A percentile compares a stretch with the other conserved stretches of the same genome.
Evolutionary conservation across 2,888 invertebrate species (phyloP).

Genomic region (Melipona beecheii): DNA sequence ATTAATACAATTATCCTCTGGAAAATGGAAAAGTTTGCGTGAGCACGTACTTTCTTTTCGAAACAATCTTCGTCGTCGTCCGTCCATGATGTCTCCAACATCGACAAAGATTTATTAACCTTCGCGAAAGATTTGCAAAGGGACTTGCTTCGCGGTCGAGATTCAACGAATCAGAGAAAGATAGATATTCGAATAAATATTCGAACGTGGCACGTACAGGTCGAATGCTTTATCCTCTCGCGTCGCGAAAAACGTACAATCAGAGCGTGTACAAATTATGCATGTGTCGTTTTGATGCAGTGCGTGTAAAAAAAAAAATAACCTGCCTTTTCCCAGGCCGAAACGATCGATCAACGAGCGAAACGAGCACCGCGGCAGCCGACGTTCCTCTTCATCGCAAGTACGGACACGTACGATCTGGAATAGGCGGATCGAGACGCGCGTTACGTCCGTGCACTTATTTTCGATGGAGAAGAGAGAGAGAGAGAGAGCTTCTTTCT

Average conservation of each 20-base stretch:
- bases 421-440: conserved; percentile 35
- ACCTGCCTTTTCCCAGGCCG: conserved; percentile 3
- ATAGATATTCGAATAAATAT: not conserved
- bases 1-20: conserved; percentile 69
- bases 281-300: conserved; percentile 6
- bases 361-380: not conserved
- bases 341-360: conserved; percentile 30
- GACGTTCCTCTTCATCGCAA: conserved; percentile 28
- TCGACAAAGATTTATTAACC: not conserved
- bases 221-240: not conserved
- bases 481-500: not conserved
- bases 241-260: conserved; percentile 2
- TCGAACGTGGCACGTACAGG: not conserved
- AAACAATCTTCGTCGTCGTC: not conserved
- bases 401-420: conserved; percentile 54
- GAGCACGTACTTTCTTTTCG: conserved; percentile 12
- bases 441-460: conserved; percentile 31
- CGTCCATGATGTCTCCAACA: not conserved
- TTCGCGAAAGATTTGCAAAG: not conserved
- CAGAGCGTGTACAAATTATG: conserved; percentile 36
- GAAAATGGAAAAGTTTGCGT: conserved; percentile 25
- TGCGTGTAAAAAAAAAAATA: conserved; percentile 38
- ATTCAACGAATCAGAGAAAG: not conserved
- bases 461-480: conserved; percentile 10
- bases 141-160: not conserved